These are phyloP conservation scores for Drosophila lowei DNA, from an alignment of 1,140 invertebrate species.

Conservation along the genomic window DNA sequence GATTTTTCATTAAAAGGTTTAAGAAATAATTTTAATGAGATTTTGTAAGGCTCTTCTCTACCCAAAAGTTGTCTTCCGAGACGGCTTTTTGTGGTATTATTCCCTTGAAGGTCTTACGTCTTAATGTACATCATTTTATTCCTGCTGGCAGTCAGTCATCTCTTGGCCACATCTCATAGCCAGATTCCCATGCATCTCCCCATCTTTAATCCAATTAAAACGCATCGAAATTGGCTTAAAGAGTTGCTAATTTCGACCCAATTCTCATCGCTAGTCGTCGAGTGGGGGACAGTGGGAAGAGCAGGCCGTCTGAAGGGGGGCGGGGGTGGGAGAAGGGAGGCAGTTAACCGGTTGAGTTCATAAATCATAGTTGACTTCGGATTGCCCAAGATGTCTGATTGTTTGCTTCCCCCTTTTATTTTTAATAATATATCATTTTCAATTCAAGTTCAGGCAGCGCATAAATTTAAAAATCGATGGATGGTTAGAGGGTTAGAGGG, in stretches of 20 bases:
- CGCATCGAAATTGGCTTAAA: slow-evolving; percentile 52
- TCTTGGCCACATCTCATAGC: no score
- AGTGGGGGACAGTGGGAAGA: background rate
- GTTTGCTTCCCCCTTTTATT: slow-evolving; percentile 29
- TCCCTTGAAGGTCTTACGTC: background rate
- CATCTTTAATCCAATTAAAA: slow-evolving; percentile 28
- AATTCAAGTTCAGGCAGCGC: slow-evolving; percentile 57
- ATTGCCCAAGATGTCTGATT: slow-evolving; percentile 56
- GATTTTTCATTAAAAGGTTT: background rate
- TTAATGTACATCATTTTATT: background rate
- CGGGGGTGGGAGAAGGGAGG: background rate
- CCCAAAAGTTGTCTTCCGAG: background rate
- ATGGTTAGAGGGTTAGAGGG: slow-evolving; percentile 8
- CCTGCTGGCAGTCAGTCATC: slow-evolving; percentile 3
- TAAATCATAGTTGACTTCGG: slow-evolving; percentile 67
- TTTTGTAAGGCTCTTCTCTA: background rate
- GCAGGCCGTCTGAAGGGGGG: background rate
- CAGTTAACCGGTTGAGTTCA: slow-evolving; percentile 31
- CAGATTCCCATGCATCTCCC: slow-evolving; percentile 20
- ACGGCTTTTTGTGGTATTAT: background rate
- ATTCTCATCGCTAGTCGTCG: slow-evolving; percentile 51
- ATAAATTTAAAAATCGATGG: slow-evolving; percentile 59
- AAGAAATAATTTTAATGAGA: background rate
- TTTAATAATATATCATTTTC: slow-evolving; percentile 38
- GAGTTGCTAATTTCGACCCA: slow-evolving; percentile 74